phyloP scores from a whole-genome alignment of 2,888 invertebrate genomes.

The Andrena marginata region DNA sequence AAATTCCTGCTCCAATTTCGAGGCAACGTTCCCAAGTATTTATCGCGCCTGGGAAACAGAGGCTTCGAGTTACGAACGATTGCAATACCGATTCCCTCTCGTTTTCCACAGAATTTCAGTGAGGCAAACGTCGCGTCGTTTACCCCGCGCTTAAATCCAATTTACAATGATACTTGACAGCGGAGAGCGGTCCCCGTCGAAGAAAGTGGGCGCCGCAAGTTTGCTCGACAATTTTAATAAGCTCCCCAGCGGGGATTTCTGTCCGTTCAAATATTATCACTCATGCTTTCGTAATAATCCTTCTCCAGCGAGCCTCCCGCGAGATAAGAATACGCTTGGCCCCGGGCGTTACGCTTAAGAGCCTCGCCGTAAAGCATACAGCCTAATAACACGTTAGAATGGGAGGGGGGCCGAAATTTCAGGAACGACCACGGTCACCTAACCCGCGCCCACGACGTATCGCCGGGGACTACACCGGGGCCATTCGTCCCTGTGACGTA shows the following conservation, averaged over 20 bases:
- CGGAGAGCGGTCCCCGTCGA: constrained; percentile 9
- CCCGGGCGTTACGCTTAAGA: constrained; percentile 33
- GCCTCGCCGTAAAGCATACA: constrained; percentile 46
- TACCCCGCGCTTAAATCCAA: constrained; percentile 11
- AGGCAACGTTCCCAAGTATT: background rate
- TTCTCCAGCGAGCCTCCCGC: constrained; percentile 20
- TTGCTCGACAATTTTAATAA: constrained; percentile 39
- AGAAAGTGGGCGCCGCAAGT: constrained; percentile 9
- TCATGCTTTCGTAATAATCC: constrained; percentile 59
- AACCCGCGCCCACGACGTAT: constrained; percentile 9
- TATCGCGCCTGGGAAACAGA: background rate
- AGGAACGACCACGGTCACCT: constrained; percentile 10
- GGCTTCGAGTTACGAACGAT: background rate
- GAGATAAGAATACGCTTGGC: constrained; percentile 19
- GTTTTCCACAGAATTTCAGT: background rate
- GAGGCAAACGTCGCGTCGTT: constrained; percentile 22
- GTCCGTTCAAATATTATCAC: constrained; percentile 60
- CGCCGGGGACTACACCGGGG: constrained; percentile 27
- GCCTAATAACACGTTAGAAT: constrained; percentile 59
- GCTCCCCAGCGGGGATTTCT: constrained; percentile 40
- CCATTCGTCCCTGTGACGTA: constrained; percentile 42
- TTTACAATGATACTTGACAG: constrained; percentile 11
- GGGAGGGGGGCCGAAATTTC: constrained; percentile 36
- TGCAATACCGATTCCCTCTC: background rate
- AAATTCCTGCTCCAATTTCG: constrained; percentile 43